Conservation (phyloP, 1,140 invertebrate species). For the Bombus haemorrhoidalis region DNA sequence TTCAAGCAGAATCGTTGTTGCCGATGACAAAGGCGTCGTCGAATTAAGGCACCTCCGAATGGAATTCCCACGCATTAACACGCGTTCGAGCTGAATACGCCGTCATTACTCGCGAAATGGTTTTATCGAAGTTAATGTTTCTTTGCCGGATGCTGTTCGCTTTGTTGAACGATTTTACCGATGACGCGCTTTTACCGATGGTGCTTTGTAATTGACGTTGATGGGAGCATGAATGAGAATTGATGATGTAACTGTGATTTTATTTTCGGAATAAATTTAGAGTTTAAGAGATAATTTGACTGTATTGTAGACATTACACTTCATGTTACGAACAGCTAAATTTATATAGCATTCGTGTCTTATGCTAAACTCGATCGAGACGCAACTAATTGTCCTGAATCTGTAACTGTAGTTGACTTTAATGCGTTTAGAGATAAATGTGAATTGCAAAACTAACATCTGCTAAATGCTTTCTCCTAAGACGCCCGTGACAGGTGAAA, state of each 20-base stretch:
- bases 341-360: background rate
- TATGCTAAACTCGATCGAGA: background rate
- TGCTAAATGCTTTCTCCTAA: background rate
- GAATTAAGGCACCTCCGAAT: background rate
- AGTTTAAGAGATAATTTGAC: background rate
- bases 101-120: background rate
- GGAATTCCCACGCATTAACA: conserved; percentile 27
- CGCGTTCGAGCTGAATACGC: background rate
- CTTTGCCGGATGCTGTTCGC: background rate
- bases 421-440: background rate
- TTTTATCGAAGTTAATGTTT: conserved; percentile 30
- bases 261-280: background rate
- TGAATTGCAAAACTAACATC: background rate
- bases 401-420: background rate
- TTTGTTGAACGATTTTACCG: background rate
- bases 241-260: background rate
- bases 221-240: background rate
- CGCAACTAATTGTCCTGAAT: background rate
- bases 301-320: background rate
- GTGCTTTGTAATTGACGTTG: background rate
- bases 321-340: background rate
- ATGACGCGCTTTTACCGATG: too few species aligned
- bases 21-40: background rate
- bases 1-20: conserved; percentile 7
- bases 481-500: background rate